Percentiles rank a stretch among this genome's conserved stretches.
These are phyloP conservation scores for Sorex maritimensis DNA, from an alignment of 2,797 vertebrate genomes.

Conservation along the genomic window DNA sequence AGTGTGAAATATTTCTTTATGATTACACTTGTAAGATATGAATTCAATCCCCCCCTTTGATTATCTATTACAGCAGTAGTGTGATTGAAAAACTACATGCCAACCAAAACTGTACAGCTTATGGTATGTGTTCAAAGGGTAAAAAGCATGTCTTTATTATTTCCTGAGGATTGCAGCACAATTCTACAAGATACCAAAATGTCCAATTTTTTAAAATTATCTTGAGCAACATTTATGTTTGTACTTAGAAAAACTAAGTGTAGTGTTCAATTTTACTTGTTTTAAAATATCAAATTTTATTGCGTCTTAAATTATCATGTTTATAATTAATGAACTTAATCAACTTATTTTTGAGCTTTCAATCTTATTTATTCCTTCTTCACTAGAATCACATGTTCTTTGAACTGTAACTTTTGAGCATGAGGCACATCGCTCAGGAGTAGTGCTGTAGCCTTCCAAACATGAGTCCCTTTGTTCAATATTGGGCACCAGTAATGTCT, in stretches of 20 bases:
- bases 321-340: too few relatives aligned
- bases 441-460: too few relatives aligned
- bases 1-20: conserved; percentile 78
- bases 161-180: background rate
- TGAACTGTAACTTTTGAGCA: background rate
- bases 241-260: background rate
- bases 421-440: too few relatives aligned
- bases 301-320: background rate
- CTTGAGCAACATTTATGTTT: background rate
- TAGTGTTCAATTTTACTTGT: background rate
- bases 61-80: conserved; percentile 59
- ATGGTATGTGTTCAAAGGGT: background rate
- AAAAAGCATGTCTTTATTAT: background rate
- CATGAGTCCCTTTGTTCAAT: too few relatives aligned
- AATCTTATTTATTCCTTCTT: background rate
- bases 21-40: conserved; percentile 72
- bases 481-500: too few relatives aligned
- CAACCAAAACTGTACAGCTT: conserved; percentile 60
- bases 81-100: conserved; percentile 63
- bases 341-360: background rate
- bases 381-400: background rate
- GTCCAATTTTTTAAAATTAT: background rate
- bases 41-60: conserved; percentile 16
- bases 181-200: background rate
- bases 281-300: background rate